These are phyloP conservation scores for Pluvialis apricaria DNA, from an alignment of 2,113 vertebrate genomes.

Conservation along the genomic window DNA sequence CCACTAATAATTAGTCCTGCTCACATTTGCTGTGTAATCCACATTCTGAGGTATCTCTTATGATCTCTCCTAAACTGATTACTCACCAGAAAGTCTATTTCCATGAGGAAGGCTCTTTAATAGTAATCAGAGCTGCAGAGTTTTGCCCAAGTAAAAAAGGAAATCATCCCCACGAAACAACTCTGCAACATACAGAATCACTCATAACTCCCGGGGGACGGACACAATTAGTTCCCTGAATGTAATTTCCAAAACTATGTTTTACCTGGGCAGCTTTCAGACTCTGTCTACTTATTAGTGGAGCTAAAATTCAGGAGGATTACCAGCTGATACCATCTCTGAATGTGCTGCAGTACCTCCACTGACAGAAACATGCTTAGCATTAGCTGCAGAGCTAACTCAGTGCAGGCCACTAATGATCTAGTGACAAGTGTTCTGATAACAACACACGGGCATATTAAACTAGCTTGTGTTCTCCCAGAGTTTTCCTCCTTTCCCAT, in stretches of 20 bases:
- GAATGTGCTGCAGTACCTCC: not conserved
- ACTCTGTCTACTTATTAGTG: not conserved
- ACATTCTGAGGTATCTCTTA: not conserved
- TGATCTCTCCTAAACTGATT: not conserved
- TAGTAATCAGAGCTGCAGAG: not conserved
- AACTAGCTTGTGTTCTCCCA: not conserved
- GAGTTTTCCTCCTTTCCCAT: not conserved
- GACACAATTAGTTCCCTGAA: not conserved
- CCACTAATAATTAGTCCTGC: not conserved
- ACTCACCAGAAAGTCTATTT: not conserved
- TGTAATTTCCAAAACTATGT: not conserved
- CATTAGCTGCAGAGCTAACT: not conserved
- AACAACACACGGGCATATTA: not conserved
- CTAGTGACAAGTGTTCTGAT: not conserved
- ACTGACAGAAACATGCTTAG: not conserved
- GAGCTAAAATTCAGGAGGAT: not conserved
- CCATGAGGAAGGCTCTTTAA: not conserved
- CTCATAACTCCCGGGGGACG: not conserved
- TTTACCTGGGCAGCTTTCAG: not conserved
- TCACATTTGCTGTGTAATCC: not conserved
- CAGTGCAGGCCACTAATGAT: accelerated
- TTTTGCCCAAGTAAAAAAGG: not conserved
- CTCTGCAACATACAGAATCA: not conserved
- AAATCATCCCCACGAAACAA: not conserved
- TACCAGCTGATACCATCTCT: not conserved